phyloP scores from a whole-genome alignment of 1,140 invertebrate species.

The Drosophila neocordata region DNA sequence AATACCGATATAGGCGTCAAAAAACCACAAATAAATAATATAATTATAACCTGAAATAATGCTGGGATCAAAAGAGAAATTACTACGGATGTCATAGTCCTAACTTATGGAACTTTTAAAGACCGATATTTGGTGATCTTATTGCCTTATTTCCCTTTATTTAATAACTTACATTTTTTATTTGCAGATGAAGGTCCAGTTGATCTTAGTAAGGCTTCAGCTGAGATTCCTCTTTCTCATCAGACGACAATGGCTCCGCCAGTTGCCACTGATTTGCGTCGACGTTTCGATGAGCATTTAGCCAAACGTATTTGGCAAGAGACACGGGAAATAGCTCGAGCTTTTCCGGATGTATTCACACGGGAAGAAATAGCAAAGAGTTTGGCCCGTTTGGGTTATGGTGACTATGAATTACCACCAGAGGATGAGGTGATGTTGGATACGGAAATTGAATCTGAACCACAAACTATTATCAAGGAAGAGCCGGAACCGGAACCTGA shows the following conservation, averaged over 20 bases:
- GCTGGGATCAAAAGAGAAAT: too few species aligned
- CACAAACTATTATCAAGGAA: not conserved
- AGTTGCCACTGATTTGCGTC: constrained; percentile 50
- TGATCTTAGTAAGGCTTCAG: constrained; percentile 72
- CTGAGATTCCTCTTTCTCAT: constrained; percentile 45
- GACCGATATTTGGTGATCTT: too few species aligned
- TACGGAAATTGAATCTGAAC: constrained; percentile 21
- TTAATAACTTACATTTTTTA: not conserved
- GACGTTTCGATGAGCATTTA: constrained; percentile 70
- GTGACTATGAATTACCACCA: constrained; percentile 70
- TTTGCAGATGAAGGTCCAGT: constrained; percentile 74
- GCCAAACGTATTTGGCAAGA: constrained; percentile 80
- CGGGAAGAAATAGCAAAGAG: constrained; percentile 78
- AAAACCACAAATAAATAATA: too few species aligned
- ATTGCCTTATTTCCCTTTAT: not conserved
- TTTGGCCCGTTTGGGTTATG: constrained; percentile 71
- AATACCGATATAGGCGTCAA: too few species aligned
- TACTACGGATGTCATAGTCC: too few species aligned
- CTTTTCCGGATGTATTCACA: constrained; percentile 79
- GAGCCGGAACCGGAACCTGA: constrained; percentile 20
- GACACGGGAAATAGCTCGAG: constrained; percentile 73
- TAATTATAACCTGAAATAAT: too few species aligned
- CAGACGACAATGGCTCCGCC: constrained; percentile 31
- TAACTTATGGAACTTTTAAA: too few species aligned
- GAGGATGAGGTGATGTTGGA: constrained; percentile 66